These are phyloP conservation scores for Equus przewalskii DNA, from an alignment of 2,113 vertebrate genomes.

Conservation along the genomic window DNA sequence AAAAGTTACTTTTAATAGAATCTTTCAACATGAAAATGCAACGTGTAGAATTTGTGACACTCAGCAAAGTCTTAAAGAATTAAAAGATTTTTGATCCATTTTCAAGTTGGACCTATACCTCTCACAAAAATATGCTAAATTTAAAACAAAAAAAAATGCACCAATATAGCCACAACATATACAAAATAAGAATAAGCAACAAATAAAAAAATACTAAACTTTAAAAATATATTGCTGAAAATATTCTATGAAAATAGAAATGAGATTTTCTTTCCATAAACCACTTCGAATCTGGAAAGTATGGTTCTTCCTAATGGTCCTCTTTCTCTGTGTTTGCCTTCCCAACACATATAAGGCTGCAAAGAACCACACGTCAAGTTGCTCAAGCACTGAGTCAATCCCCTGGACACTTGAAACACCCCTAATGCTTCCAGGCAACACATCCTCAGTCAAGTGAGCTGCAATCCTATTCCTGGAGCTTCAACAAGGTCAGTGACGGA, in stretches of 20 bases:
- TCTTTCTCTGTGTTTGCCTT: neutral
- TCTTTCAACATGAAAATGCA: neutral
- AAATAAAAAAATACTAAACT: slow-evolving; percentile 12
- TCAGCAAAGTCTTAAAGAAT: slow-evolving; percentile 61
- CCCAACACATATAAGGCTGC: neutral
- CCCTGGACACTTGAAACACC: neutral
- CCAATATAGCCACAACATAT: neutral
- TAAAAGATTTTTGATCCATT: slow-evolving; percentile 29
- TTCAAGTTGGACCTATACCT: slow-evolving; percentile 21
- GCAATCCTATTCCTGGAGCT: slow-evolving; percentile 7
- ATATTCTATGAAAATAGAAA: neutral
- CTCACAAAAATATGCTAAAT: slow-evolving; percentile 25
- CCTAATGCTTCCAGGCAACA: slow-evolving; percentile 41
- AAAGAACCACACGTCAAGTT: neutral
- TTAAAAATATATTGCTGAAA: neutral
- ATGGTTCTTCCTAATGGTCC: neutral
- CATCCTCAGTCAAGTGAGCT: neutral
- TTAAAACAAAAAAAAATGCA: neutral
- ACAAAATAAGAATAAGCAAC: neutral
- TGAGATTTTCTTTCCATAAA: slow-evolving; percentile 23
- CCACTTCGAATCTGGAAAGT: neutral
- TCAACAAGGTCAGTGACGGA: neutral
- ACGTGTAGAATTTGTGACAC: neutral
- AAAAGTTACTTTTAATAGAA: neutral
- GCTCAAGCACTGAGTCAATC: neutral